Conservation (phyloP, 2,797 vertebrate species). For the Enteromius radiatus region DNA sequence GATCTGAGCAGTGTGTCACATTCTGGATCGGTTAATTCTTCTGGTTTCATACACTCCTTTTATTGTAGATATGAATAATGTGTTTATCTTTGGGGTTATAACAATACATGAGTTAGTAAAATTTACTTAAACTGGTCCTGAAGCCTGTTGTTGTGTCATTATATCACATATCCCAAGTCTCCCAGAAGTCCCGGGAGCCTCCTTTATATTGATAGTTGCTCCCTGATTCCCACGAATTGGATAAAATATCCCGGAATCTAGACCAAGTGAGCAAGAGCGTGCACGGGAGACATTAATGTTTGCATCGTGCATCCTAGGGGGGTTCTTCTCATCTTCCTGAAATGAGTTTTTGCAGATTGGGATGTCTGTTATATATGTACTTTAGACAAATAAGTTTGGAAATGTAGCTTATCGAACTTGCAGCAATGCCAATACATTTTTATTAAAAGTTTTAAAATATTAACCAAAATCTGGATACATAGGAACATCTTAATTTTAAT, state of each 20-base stretch:
- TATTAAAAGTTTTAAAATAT: not conserved
- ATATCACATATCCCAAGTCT: too few relatives aligned
- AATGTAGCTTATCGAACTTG: not conserved
- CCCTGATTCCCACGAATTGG: too few relatives aligned
- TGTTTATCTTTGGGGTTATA: not conserved
- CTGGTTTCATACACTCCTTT: not conserved
- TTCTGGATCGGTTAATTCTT: conserved; percentile 29
- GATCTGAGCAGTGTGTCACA: conserved; percentile 57
- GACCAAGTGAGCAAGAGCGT: too few relatives aligned
- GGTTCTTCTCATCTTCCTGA: too few relatives aligned
- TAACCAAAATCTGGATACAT: not conserved
- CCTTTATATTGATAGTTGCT: too few relatives aligned
- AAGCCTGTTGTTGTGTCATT: not conserved
- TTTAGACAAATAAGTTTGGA: not conserved
- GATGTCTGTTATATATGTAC: too few relatives aligned
- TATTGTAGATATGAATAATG: not conserved
- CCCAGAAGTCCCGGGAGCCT: too few relatives aligned
- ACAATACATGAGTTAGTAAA: not conserved
- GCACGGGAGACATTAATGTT: too few relatives aligned
- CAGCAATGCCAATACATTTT: not conserved
- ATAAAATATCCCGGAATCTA: too few relatives aligned
- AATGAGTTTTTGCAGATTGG: too few relatives aligned
- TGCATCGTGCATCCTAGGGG: too few relatives aligned
- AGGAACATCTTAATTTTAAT: not conserved
- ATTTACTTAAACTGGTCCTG: not conserved